phyloP scores from a whole-genome alignment of 2,113 vertebrate species.

The Galeopterus variegatus region DNA sequence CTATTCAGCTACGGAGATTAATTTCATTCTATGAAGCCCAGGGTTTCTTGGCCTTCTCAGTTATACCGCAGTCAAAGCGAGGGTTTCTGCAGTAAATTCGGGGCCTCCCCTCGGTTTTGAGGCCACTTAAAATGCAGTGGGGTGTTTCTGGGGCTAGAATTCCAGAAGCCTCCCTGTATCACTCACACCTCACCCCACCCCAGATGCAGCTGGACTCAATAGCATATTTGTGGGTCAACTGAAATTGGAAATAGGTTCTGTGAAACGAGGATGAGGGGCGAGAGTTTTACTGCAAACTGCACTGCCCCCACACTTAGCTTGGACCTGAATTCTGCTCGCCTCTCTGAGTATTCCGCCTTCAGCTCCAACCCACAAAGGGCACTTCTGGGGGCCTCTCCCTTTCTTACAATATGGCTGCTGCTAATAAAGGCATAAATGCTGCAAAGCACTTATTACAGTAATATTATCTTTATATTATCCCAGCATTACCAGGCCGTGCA shows the following conservation, averaged over 20 bases:
- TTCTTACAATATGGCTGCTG: constrained; percentile 78
- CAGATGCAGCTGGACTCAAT: constrained; percentile 17
- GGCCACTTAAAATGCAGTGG: not conserved
- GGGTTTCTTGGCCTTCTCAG: not conserved
- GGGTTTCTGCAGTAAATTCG: not conserved
- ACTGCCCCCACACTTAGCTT: not conserved
- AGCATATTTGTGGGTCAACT: not conserved
- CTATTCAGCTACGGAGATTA: not conserved
- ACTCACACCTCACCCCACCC: not conserved
- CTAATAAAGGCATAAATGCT: constrained; percentile 85
- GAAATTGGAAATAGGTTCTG: constrained; percentile 37
- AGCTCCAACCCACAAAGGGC: not conserved
- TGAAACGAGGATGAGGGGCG: not conserved
- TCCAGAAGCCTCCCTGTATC: not conserved
- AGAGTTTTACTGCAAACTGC: not conserved
- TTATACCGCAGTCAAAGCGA: not conserved
- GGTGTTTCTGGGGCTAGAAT: not conserved
- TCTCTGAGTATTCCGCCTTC: constrained; percentile 28
- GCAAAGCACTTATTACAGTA: constrained; percentile 84
- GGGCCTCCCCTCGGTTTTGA: not conserved
- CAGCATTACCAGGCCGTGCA: constrained; percentile 73
- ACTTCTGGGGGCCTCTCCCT: constrained; percentile 59
- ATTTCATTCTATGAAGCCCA: not conserved
- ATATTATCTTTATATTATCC: constrained; percentile 86
- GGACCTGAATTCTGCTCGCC: constrained; percentile 15